These are phyloP conservation scores for Puma concolor DNA, from an alignment of 2,113 vertebrate genomes.

Conservation along the genomic window DNA sequence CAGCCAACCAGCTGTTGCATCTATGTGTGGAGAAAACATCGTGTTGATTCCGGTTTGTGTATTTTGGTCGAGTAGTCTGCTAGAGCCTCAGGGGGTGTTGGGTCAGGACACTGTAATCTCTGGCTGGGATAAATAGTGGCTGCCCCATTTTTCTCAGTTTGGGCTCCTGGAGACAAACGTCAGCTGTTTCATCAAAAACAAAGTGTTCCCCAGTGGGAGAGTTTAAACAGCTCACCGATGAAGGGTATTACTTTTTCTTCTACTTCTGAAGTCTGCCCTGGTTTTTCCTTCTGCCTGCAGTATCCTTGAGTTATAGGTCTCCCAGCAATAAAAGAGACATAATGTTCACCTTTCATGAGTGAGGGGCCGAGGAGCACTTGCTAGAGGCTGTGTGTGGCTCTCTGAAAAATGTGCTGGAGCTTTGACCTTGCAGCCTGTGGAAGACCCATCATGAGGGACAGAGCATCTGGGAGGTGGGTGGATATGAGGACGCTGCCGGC, in stretches of 20 bases:
- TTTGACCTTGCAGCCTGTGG: not conserved
- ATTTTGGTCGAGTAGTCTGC: not conserved
- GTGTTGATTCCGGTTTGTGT: not conserved
- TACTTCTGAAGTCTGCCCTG: not conserved
- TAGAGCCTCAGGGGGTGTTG: not conserved
- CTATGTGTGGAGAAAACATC: fast-evolving
- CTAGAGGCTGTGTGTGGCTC: not conserved
- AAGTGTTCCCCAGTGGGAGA: constrained; percentile 1
- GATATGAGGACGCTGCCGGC: fast-evolving
- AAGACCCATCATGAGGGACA: not conserved
- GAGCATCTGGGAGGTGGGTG: not conserved
- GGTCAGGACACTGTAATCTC: constrained; percentile 39
- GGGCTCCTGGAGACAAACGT: constrained; percentile 48
- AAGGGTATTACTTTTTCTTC: constrained; percentile 43
- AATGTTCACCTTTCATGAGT: not conserved
- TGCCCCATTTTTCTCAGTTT: constrained; percentile 41
- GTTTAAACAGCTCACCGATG: constrained; percentile 23
- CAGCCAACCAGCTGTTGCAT: not conserved
- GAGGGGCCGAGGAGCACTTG: not conserved
- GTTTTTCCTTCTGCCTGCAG: not conserved
- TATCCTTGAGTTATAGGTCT: constrained; percentile 1
- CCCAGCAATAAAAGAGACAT: constrained; percentile 1
- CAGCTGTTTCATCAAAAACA: constrained; percentile 58
- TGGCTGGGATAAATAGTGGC: not conserved
- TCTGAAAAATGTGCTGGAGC: not conserved